Base-by-base conservation (phyloP, 2,113 vertebrate species). In the Caloenas nicobarica region DNA sequence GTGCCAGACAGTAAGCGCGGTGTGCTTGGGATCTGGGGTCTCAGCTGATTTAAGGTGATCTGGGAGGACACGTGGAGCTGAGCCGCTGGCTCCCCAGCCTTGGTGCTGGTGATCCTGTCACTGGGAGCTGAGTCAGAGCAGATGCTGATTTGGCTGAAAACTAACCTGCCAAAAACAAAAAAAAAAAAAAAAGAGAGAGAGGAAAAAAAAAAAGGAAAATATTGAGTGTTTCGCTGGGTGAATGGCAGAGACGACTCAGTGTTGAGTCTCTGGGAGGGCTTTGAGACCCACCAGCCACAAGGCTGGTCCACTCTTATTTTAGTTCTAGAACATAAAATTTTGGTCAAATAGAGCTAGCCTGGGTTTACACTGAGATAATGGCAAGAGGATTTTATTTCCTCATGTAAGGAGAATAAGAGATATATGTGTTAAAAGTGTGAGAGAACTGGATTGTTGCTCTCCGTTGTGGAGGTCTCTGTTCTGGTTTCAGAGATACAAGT, bases 101-200 rank as follows among this genome's bases (percentile, higher is more conserved):
- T 65, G 69, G 51, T 88, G 48, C 76, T 81, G 16, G n/a, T 58
- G 26, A 38, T 38, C 38, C 56, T 72, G 51, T 29, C 80, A 11
- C 80, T 70, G 83, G 21, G 53, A 92, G 93, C 86, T 90, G 86
- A 94, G 86, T 92, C 76, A 88, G 71, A 92, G 79, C n/a, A 58
- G 51, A 28, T 0, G 2, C 46, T 78, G 80, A 66, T 60, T 90
- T 0, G 2, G 15, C 69, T 83, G 76, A 88, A 88, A 86, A 73
- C 4, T 65, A 86, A 94, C 73, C 44, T 94, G 70, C 22, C 21
- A 11, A 24, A 73, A 74, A 9, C 29, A 2, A 7, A 40, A 31
- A 23, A 50, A 4, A n/a, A n/a, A n/a, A n/a, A n/a, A n/a, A n/a
- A n/a, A n/a, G n/a, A n/a, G n/a, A n/a, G n/a, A 29, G 44, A 10